A percentile compares a stretch with the other conserved stretches of the same genome.
Conservation (phyloP, 2,797 vertebrate species). For the Paguma larvata region DNA sequence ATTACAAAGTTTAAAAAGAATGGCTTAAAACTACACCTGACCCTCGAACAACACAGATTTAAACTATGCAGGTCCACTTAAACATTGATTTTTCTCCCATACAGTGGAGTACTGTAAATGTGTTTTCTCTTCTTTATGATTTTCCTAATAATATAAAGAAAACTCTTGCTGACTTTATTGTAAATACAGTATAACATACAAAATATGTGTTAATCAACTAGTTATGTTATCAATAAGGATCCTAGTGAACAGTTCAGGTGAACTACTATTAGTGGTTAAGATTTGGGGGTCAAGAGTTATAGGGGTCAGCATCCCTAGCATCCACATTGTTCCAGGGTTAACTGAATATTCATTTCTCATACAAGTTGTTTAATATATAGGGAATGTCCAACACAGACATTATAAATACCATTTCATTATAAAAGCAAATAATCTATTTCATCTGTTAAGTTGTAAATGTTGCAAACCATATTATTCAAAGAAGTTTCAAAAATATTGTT, state of each 20-base stretch:
- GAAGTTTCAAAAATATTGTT: neutral
- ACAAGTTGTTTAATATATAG: neutral
- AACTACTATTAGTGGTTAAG: neutral
- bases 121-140: neutral
- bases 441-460: neutral
- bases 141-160: neutral
- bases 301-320: neutral
- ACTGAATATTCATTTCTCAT: neutral
- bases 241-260: neutral
- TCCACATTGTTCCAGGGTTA: neutral
- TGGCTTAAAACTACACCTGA: neutral
- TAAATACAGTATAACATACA: neutral
- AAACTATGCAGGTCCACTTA: neutral
- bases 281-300: neutral
- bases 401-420: neutral
- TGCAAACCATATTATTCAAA: neutral
- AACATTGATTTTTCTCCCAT: neutral
- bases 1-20: neutral
- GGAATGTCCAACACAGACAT: neutral
- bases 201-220: neutral
- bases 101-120: neutral
- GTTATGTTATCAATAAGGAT: neutral
- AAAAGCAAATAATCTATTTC: neutral
- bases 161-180: neutral
- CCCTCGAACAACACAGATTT: neutral